Conservation (phyloP, 2,888 invertebrate genomes). For the Cybosia mesomella region DNA sequence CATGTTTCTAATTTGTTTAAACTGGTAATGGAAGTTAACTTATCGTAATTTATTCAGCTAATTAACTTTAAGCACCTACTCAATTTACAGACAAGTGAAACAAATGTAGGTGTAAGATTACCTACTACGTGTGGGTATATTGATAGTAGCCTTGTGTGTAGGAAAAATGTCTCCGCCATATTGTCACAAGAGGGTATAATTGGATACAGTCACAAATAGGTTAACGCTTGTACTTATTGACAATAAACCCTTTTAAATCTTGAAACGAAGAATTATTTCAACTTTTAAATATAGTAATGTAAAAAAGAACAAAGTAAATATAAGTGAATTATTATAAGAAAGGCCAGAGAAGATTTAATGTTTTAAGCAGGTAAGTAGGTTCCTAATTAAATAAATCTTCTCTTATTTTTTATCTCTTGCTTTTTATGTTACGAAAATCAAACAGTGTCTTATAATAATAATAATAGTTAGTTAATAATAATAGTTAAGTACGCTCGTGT, state of each 20-base stretch:
- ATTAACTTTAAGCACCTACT: not conserved
- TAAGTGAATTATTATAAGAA: no score
- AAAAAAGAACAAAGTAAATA: no score
- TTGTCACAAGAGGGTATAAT: not conserved
- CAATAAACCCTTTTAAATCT: not conserved
- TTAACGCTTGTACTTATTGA: not conserved
- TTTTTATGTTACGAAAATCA: no score
- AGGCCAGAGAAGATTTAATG: no score
- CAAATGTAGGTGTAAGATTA: slow-evolving; percentile 3
- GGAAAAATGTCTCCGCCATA: not conserved
- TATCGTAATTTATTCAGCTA: slow-evolving; percentile 6
- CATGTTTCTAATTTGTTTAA: not conserved
- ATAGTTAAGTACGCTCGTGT: no score
- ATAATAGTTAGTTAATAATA: no score
- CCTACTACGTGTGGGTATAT: not conserved
- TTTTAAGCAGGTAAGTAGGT: no score
- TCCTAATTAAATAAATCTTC: no score
- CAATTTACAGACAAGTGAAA: not conserved
- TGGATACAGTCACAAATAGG: not conserved
- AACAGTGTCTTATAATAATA: no score
- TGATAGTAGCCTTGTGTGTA: not conserved
- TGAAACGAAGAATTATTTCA: no score
- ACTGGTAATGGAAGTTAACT: not conserved
- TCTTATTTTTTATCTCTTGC: no score
- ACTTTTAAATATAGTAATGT: no score